Evolutionary conservation across 2,113 vertebrate species (phyloP).

Genomic region (Piaya cayana): DNA sequence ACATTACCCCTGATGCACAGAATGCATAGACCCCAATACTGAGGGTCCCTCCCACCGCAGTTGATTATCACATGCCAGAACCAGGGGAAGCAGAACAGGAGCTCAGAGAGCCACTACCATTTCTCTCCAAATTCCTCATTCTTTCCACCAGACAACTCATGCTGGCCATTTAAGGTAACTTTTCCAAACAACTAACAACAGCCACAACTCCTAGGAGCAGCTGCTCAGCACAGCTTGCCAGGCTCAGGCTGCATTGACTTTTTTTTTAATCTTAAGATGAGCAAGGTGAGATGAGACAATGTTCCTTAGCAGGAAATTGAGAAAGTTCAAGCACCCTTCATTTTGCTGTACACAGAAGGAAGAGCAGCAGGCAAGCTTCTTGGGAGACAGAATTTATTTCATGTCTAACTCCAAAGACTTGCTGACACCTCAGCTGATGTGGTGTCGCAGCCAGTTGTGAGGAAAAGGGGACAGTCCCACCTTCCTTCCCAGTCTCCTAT

Average conservation of each 20-base stretch:
- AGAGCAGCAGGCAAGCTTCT: not conserved
- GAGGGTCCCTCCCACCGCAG: not conserved
- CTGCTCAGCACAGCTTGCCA: accelerated
- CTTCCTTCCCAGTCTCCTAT: not conserved
- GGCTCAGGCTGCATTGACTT: not conserved
- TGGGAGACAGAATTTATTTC: not conserved
- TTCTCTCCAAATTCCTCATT: not conserved
- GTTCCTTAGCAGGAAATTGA: not conserved
- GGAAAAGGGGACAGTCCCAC: not conserved
- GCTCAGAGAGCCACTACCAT: not conserved
- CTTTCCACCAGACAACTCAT: not conserved
- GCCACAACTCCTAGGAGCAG: not conserved
- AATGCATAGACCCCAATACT: not conserved
- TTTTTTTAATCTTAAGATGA: not conserved
- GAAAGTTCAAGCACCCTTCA: not conserved
- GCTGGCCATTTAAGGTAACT: not conserved
- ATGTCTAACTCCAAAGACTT: not conserved
- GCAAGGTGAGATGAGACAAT: not conserved
- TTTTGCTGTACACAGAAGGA: not conserved
- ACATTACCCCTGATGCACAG: not conserved
- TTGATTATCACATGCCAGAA: not conserved
- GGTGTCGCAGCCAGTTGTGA: too few species aligned
- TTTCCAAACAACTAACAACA: not conserved
- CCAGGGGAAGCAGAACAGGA: not conserved
- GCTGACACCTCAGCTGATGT: not conserved